Evolutionary conservation across 1,140 invertebrate species (phyloP).

Genomic region (Cyrtorhinus lividipennis): DNA sequence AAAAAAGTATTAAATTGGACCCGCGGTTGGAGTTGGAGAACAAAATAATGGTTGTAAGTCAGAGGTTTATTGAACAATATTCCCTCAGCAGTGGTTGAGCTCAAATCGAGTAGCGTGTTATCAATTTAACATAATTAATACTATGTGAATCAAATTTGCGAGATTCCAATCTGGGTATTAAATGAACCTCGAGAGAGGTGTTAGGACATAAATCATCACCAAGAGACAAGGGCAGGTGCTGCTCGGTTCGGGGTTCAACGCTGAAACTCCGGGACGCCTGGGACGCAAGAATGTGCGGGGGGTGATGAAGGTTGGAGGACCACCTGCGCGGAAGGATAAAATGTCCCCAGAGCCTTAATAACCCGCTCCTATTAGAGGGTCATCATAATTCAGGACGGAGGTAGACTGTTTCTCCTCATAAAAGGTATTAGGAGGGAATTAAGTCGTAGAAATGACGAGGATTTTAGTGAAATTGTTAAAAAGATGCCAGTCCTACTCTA

Average conservation of each 20-base stretch:
- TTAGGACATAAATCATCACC: background rate
- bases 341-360: background rate
- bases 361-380: background rate
- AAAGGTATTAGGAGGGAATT: background rate
- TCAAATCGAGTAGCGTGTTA: no score
- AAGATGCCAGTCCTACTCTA: no score
- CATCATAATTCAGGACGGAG: background rate
- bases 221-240: background rate
- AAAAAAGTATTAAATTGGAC: no score
- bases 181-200: background rate
- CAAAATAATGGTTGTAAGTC: no score
- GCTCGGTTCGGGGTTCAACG: background rate
- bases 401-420: background rate
- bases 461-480: background rate
- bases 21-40: no score
- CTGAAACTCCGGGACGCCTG: no score
- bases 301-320: background rate
- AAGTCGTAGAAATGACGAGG: background rate
- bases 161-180: background rate
- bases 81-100: no score
- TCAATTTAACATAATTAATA: no score
- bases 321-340: background rate
- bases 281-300: background rate
- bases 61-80: no score
- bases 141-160: background rate